These are phyloP conservation scores for Odontamblyopus rebecca DNA, from an alignment of 2,797 vertebrate genomes.

Conservation along the genomic window DNA sequence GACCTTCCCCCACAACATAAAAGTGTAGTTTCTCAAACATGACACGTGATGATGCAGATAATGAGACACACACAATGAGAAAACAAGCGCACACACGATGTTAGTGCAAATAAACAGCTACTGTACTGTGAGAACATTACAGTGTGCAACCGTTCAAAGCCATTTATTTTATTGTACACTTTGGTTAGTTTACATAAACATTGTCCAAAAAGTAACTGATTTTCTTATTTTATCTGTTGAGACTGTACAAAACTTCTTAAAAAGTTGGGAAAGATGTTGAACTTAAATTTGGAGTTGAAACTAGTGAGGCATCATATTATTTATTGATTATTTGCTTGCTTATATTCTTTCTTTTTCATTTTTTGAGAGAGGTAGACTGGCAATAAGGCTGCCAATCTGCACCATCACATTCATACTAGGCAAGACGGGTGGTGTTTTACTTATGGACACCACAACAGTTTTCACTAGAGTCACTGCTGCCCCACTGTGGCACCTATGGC, in stretches of 20 bases:
- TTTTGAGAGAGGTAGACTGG: no score
- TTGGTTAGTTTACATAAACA: background rate
- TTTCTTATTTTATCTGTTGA: background rate
- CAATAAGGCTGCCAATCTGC: no score
- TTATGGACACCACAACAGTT: background rate
- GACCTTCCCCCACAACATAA: slow-evolving; percentile 7
- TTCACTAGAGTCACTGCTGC: background rate
- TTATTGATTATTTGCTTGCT: no score
- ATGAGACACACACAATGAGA: slow-evolving; percentile 3
- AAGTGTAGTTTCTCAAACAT: slow-evolving; percentile 8
- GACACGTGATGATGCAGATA: slow-evolving; percentile 18
- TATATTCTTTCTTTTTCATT: no score
- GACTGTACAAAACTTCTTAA: background rate
- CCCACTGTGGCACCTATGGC: no score
- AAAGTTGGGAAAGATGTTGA: no score
- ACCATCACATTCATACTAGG: no score
- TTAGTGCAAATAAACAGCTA: background rate
- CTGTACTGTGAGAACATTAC: background rate
- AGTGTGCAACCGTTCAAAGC: no score
- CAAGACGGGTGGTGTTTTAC: background rate
- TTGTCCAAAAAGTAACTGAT: background rate
- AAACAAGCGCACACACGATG: background rate
- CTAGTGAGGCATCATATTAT: no score
- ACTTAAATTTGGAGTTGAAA: no score
- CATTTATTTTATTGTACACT: background rate